Base-by-base conservation (phyloP, 2,888 invertebrate species). In the Eugnorisma glareosa region DNA sequence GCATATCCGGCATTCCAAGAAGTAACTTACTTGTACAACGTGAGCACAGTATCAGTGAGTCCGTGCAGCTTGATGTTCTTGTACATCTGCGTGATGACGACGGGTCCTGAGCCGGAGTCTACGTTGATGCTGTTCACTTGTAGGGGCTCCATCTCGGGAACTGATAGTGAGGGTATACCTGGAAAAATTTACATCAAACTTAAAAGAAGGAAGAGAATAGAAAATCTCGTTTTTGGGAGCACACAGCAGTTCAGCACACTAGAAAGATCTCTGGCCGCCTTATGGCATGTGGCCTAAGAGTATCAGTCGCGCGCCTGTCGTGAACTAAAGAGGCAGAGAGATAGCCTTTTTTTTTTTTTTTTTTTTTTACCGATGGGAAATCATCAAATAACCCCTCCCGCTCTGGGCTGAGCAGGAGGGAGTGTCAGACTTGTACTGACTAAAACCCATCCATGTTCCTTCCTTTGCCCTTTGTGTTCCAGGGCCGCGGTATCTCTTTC, bases 1-100 rank as follows among this genome's bases (percentile, higher is more conserved):
- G n/a, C n/a, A n/a, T 8, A 31, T 59, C 59, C 18, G 18, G 31
- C 18, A 57, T 2, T 7, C 15, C 18, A 59, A 61, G 18, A 61
- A 35, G 31, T 40, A 64, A 87, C 94, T 92, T 91, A 98, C 98
- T 97, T 97, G 89, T 97, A 97, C 81, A 95, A 93, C 0, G 97
- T 95, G 1, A 98, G 93, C 75, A 94, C 94, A 4, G 97, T 97
- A 77, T 97, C 95, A 0, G 98, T 97, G 24, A 98, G 94, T 5
- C 98, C 98, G 77, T 97, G 93, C n/a, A 98, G 93, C 86, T 97
- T 97, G 79, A 98, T 97, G 91, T 98, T 97, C 88, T 95, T 97
- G 92, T 98, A 98, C 89, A 97, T 97, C 93, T 98, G 98, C 24
- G 97, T 95, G 69, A 98, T 96, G 87, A 97, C 97, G 18, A 98